phyloP scores from a whole-genome alignment of 2,888 invertebrate species.

The Plusia festucae region DNA sequence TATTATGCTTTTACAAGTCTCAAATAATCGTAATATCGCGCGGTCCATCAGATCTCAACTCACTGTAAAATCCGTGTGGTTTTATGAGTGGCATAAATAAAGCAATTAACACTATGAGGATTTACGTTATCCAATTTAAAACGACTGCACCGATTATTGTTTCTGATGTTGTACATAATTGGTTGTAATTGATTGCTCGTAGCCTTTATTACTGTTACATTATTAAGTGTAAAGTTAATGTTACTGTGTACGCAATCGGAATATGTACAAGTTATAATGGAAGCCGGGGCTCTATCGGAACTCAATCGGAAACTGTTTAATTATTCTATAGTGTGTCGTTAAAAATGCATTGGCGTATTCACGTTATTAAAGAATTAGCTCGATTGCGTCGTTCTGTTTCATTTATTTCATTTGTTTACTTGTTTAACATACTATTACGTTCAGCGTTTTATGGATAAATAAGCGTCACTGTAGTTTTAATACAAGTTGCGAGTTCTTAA shows the following conservation, averaged over 20 bases:
- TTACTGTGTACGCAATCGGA: constrained; percentile 20
- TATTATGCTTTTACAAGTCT: constrained; percentile 63
- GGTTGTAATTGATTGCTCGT: constrained; percentile 49
- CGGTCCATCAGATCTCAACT: constrained; percentile 46
- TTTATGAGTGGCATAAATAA: constrained; percentile 68
- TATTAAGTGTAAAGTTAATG: constrained; percentile 43
- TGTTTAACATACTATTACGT: not conserved
- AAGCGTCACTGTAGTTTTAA: not conserved
- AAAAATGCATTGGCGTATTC: constrained; percentile 20
- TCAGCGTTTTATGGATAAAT: not conserved
- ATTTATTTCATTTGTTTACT: constrained; percentile 1
- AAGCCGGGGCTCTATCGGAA: constrained; percentile 18
- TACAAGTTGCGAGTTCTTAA: not conserved
- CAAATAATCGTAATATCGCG: constrained; percentile 59
- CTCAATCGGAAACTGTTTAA: constrained; percentile 31
- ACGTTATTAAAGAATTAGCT: constrained; percentile 11
- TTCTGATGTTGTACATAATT: constrained; percentile 55
- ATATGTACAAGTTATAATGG: constrained; percentile 26
- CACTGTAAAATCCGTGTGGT: constrained; percentile 69
- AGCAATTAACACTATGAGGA: constrained; percentile 68
- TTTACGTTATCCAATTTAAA: constrained; percentile 66
- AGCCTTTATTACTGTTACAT: constrained; percentile 49
- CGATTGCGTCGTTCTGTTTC: constrained; percentile 1
- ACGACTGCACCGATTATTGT: constrained; percentile 59
- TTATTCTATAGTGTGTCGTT: constrained; percentile 26